Percentiles rank a stretch among this genome's conserved stretches.
Conservation (phyloP, 2,797 vertebrate species). For the Acipenser ruthenus region DNA sequence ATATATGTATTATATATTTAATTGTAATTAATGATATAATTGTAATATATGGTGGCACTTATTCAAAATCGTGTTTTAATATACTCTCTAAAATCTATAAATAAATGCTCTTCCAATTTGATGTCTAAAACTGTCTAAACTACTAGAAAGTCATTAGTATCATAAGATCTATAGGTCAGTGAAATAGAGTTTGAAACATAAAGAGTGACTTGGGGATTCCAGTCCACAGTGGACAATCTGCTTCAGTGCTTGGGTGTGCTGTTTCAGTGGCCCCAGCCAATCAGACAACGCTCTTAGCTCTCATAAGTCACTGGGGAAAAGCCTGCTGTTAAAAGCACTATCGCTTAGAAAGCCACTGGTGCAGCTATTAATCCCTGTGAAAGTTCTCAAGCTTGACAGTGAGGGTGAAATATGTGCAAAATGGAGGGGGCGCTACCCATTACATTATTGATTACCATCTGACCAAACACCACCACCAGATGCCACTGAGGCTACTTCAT, state of each 20-base stretch:
- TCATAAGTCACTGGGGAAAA: conserved; percentile 37
- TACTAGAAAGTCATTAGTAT: conserved; percentile 53
- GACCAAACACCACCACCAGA: conserved; percentile 49
- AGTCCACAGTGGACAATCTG: conserved; percentile 53
- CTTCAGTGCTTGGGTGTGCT: conserved; percentile 28
- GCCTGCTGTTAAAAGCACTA: conserved; percentile 31
- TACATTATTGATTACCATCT: conserved; percentile 65
- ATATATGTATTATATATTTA: too few species aligned
- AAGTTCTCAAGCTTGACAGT: conserved; percentile 28
- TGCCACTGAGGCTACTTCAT: conserved; percentile 52
- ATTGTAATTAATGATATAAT: too few species aligned
- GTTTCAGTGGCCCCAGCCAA: conserved; percentile 28
- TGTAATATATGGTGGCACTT: background rate
- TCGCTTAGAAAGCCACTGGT: conserved; percentile 31
- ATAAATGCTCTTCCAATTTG: conserved; percentile 58
- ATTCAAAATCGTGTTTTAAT: background rate
- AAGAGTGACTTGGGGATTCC: conserved; percentile 62
- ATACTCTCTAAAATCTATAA: conserved; percentile 40
- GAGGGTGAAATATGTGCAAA: conserved; percentile 33
- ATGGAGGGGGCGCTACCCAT: conserved; percentile 34
- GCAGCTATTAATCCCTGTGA: conserved; percentile 39
- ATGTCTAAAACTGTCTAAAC: conserved; percentile 62
- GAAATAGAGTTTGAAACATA: conserved; percentile 67
- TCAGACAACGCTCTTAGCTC: conserved; percentile 27
- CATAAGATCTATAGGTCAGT: conserved; percentile 47